Base-by-base conservation (phyloP, 2,888 invertebrate species). In the Poecilobothrus nobilitatus region DNA sequence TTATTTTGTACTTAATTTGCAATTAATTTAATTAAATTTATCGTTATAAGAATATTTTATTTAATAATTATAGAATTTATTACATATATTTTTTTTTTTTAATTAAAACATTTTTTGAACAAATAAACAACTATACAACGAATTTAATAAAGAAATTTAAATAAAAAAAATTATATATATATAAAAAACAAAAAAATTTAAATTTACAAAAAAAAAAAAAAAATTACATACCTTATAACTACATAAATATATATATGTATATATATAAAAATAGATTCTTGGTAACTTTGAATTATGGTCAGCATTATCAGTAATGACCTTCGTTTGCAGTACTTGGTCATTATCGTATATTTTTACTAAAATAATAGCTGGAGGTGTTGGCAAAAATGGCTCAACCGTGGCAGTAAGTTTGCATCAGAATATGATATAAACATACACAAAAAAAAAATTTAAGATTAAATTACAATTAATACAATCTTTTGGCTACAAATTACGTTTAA, bases 301-400 rank as follows among this genome's bases (percentile, higher is more conserved):
- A 85, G 85, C 88, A 80, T 86, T 92, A 84, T 89, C 89, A 78
- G 82, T 89, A 81, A 87, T 88, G 83, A 91, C 92, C 78, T 82
- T 91, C 80, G 82, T 86, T 78, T 89, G 89, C 84, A 87, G 91
- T 77, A 81, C 86, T 80, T 85, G 89, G 83, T 88, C 91, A 77
- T 84, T 91, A 79, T 88, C 88, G 82, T 85, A 88, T 81, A 88
- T 90, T 81, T 86, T 88, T 82, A 87, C 86, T 82, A 87, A 91
- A 84, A 90, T 93, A 84, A 88, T 91, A 86, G 89, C 88, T 83
- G 94, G 97, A 83, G 98, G 98, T 83, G 92, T 94, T 82, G 98
- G 98, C 82, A 98, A 97, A 87, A 97, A 97, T 87, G 97, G 97
- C 84, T 97, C 97, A 77, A 97, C 98, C 76, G 95, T 97, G 78